These are phyloP conservation scores for Drosophila ficusphila DNA, from an alignment of 1,140 invertebrate species.

Conservation along the genomic window DNA sequence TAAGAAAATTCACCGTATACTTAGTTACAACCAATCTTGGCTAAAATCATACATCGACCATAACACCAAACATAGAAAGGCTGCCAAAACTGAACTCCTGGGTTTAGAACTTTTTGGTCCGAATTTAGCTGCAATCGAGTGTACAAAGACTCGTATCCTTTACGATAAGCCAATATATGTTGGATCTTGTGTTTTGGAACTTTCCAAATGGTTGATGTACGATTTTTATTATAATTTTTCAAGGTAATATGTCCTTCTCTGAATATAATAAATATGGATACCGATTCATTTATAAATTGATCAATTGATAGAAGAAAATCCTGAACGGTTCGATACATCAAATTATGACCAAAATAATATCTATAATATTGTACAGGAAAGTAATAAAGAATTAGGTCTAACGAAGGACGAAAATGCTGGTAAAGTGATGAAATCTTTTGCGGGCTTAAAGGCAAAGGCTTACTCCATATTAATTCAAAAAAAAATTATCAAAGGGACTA, in stretches of 20 bases:
- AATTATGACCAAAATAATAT: neutral
- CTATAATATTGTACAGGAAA: too few relatives aligned
- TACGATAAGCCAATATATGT: conserved; percentile 7
- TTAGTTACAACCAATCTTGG: neutral
- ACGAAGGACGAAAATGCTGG: neutral
- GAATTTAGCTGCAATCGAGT: conserved; percentile 1
- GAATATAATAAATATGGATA: neutral
- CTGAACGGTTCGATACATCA: neutral
- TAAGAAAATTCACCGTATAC: too few relatives aligned
- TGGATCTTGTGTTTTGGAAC: neutral
- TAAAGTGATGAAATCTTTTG: neutral
- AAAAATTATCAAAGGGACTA: too few relatives aligned
- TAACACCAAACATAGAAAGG: too few relatives aligned
- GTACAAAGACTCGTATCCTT: neutral
- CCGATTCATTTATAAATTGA: neutral
- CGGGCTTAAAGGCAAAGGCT: too few relatives aligned
- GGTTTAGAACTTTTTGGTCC: neutral
- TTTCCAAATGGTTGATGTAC: conserved; percentile 8
- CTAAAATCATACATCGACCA: neutral
- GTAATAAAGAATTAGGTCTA: neutral
- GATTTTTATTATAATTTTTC: conserved; percentile 9
- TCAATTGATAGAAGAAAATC: neutral
- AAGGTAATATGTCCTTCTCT: neutral
- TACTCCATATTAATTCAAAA: too few relatives aligned
- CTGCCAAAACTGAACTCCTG: neutral